Conservation (phyloP, 2,797 vertebrate genomes). For the Phoebastria nigripes region DNA sequence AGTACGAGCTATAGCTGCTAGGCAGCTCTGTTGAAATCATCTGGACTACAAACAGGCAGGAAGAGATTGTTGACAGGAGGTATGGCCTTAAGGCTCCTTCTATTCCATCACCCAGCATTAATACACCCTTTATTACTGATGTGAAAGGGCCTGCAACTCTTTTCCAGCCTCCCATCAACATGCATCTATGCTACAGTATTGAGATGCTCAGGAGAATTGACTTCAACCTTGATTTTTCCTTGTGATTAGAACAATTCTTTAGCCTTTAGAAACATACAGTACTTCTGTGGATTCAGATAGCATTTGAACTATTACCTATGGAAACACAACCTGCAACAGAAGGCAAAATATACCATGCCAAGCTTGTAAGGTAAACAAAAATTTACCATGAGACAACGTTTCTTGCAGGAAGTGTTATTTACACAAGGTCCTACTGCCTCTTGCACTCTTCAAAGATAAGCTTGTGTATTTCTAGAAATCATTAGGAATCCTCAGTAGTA, state of each 20-base stretch:
- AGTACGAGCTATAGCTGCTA: neutral
- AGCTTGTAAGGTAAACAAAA: neutral
- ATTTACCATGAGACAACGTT: neutral
- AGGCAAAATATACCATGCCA: neutral
- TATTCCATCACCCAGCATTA: neutral
- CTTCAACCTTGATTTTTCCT: neutral
- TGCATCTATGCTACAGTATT: accelerated
- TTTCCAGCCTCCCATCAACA: neutral
- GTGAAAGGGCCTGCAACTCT: neutral
- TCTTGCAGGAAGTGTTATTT: neutral
- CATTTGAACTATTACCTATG: neutral
- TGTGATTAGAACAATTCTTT: neutral
- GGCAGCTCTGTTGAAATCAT: neutral
- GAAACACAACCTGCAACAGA: neutral
- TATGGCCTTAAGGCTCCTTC: neutral
- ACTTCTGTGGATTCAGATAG: neutral
- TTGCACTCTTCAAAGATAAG: neutral
- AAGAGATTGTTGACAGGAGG: neutral
- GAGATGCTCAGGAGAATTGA: neutral
- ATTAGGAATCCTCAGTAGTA: neutral
- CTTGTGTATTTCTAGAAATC: neutral
- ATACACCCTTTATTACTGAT: neutral
- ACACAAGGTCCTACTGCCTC: neutral
- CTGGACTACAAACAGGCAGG: neutral
- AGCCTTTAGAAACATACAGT: neutral